A percentile compares a stretch with the other conserved stretches of the same genome.
These are phyloP conservation scores for Lithobates sylvaticus DNA, from an alignment of 2,797 vertebrate genomes.

Conservation along the genomic window DNA sequence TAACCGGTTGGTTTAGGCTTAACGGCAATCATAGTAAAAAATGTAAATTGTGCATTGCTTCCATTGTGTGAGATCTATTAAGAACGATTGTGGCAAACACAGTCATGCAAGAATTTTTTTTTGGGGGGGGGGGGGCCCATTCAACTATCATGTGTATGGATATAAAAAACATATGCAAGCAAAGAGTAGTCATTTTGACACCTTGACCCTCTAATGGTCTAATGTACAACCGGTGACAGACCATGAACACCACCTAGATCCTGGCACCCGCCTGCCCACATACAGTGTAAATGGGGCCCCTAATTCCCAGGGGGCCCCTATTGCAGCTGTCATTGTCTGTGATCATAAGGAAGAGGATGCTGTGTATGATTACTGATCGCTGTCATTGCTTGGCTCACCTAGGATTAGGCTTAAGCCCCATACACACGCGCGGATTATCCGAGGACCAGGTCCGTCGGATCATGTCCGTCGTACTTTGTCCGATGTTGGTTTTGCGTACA, in stretches of 20 bases:
- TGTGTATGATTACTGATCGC: not conserved
- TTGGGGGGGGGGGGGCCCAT: not conserved
- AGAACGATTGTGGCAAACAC: too few species aligned
- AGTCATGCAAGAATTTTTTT: too few species aligned
- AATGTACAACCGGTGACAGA: too few species aligned
- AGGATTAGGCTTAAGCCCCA: too few species aligned
- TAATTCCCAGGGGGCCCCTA: too few species aligned
- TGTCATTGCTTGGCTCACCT: not conserved
- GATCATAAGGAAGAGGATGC: not conserved
- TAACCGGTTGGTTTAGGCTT: too few species aligned
- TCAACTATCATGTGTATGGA: not conserved
- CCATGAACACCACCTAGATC: not conserved
- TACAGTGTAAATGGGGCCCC: not conserved
- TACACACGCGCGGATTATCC: too few species aligned
- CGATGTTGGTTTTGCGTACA: too few species aligned
- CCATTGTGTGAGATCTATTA: not conserved
- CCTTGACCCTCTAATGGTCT: too few species aligned
- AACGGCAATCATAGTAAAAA: not conserved
- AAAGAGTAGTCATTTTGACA: not conserved
- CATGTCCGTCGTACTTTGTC: too few species aligned
- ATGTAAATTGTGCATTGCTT: not conserved
- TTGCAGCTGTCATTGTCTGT: not conserved
- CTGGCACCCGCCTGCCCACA: not conserved
- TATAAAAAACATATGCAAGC: too few species aligned
- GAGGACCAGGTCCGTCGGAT: too few species aligned